Evolutionary conservation across 2,888 invertebrate species (phyloP).

Genomic region (Hecatera dysodea): DNA sequence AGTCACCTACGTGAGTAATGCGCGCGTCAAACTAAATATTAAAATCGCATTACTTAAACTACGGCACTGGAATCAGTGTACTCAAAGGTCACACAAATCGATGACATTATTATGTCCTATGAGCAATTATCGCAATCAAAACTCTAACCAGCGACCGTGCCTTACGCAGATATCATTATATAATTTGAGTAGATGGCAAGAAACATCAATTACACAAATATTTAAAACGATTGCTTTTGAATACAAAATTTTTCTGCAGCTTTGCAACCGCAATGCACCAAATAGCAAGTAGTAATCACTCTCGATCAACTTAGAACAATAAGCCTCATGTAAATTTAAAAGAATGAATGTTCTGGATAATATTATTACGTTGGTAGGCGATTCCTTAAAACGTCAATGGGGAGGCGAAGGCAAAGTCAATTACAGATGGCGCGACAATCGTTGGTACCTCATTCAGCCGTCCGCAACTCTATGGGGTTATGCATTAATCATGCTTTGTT

Average conservation of each 20-base stretch:
- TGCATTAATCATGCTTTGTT: too few relatives aligned
- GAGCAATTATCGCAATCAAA: not conserved
- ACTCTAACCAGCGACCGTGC: not conserved
- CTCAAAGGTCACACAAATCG: not conserved
- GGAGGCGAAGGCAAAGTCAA: too few relatives aligned
- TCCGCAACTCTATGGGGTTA: too few relatives aligned
- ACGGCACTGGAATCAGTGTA: not conserved
- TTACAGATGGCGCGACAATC: too few relatives aligned
- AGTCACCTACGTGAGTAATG: not conserved
- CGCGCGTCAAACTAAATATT: not conserved
- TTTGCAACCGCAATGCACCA: not conserved
- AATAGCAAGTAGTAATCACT: not conserved
- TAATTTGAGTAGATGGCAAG: not conserved
- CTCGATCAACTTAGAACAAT: not conserved
- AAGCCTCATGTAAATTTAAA: too few relatives aligned
- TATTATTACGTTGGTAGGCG: too few relatives aligned
- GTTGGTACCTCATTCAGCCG: too few relatives aligned
- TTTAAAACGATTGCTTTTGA: not conserved
- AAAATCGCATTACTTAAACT: constrained; percentile 26
- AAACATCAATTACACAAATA: not conserved
- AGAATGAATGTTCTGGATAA: not conserved
- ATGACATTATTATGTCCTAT: not conserved
- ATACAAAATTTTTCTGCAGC: not conserved
- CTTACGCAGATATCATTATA: not conserved
- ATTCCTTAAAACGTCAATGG: too few relatives aligned